Conservation (phyloP, 2,797 vertebrate genomes). For the Gouania willdenowi region DNA sequence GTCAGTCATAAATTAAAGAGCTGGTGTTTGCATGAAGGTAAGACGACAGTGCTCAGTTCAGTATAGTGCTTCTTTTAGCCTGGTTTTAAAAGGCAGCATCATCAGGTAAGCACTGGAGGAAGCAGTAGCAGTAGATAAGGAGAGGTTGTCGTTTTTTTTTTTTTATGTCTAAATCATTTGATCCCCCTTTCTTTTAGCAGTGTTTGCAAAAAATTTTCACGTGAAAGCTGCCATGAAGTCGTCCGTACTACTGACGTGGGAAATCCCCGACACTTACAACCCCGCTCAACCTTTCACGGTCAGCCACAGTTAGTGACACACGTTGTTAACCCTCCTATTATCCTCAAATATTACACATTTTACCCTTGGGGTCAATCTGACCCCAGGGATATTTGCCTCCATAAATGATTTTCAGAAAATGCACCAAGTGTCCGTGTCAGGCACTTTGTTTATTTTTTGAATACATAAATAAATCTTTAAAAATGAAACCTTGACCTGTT, state of each 20-base stretch:
- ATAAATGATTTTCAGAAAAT: too few relatives aligned
- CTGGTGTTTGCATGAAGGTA: constrained; percentile 70
- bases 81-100: constrained; percentile 50
- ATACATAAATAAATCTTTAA: too few relatives aligned
- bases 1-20: constrained; percentile 60
- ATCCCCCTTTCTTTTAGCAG: constrained; percentile 97
- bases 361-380: too few relatives aligned
- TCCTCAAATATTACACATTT: too few relatives aligned
- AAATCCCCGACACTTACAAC: constrained; percentile 98
- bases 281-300: constrained; percentile 97
- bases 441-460: too few relatives aligned
- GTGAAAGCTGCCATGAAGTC: constrained; percentile 99
- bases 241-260: constrained; percentile 95
- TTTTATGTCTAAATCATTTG: constrained; percentile 84
- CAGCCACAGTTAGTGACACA: constrained; percentile 49
- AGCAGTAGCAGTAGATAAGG: not conserved
- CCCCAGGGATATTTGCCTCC: too few relatives aligned
- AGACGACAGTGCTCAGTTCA: constrained; percentile 63
- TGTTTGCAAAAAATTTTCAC: constrained; percentile 99
- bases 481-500: too few relatives aligned
- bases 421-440: too few relatives aligned
- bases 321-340: too few relatives aligned
- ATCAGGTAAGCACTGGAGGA: constrained; percentile 58
- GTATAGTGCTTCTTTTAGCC: constrained; percentile 43
- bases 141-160: too few relatives aligned